phyloP scores from a whole-genome alignment of 1,140 invertebrate genomes.

The Bombus confusus region DNA sequence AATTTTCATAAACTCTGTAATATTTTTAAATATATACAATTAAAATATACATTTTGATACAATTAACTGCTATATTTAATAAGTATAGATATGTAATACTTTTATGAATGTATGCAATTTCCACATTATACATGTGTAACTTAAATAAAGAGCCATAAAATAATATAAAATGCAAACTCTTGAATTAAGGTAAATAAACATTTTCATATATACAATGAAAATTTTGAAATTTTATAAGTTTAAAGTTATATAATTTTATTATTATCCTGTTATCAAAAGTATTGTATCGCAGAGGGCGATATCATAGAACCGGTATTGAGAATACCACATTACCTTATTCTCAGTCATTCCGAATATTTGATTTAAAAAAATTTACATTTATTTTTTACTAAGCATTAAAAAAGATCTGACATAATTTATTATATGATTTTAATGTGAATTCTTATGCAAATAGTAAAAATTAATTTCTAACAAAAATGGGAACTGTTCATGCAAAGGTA shows the following conservation, averaged over 20 bases:
- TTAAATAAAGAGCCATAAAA: background rate
- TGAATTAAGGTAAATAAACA: background rate
- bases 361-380: constrained; percentile 40
- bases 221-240: background rate
- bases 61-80: background rate
- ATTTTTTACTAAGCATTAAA: constrained; percentile 15
- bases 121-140: constrained; percentile 6
- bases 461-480: constrained; percentile 70
- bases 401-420: constrained; percentile 13
- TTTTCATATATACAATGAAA: background rate
- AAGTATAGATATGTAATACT: background rate
- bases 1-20: background rate
- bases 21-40: background rate
- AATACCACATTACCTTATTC: background rate
- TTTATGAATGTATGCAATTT: constrained; percentile 17
- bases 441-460: background rate
- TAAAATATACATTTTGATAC: constrained; percentile 8
- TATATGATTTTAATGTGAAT: constrained; percentile 40
- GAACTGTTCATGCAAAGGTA: constrained; percentile 80
- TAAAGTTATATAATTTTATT: background rate
- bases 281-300: constrained; percentile 11
- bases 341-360: constrained; percentile 33
- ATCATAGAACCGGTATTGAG: constrained; percentile 8
- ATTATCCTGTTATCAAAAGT: background rate
- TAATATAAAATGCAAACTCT: background rate